Evolutionary conservation across 1,140 invertebrate genomes (phyloP).

Genomic region (Metopolophium dirhodum): DNA sequence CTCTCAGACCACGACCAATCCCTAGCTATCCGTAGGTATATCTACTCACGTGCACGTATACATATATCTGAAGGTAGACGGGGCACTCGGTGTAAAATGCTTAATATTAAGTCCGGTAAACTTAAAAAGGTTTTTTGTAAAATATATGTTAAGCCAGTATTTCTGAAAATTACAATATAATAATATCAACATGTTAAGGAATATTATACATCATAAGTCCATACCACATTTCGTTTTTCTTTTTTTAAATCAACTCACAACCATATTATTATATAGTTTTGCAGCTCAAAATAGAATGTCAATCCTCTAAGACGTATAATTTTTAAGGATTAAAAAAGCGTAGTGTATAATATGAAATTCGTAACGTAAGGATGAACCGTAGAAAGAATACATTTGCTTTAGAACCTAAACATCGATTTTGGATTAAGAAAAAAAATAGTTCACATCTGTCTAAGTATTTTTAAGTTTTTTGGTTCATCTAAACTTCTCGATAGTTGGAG

Average conservation of each 20-base stretch:
- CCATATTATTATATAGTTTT: too few species aligned
- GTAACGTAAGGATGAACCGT: neutral
- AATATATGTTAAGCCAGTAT: neutral
- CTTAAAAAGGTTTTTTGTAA: neutral
- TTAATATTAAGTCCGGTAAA: neutral
- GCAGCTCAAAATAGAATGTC: neutral
- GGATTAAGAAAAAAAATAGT: neutral
- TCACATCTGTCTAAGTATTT: neutral
- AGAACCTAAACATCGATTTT: neutral
- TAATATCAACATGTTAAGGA: too few species aligned
- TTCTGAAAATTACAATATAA: neutral
- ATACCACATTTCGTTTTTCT: too few species aligned
- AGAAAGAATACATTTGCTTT: neutral
- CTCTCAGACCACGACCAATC: neutral
- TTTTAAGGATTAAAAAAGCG: neutral
- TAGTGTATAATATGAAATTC: neutral
- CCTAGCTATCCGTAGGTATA: too few species aligned
- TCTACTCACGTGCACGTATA: neutral
- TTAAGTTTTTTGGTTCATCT: neutral
- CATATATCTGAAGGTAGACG: neutral
- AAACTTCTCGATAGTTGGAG: neutral
- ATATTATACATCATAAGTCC: too few species aligned
- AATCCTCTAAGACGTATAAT: neutral
- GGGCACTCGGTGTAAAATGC: neutral
- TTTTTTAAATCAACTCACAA: too few species aligned